Base-by-base conservation (phyloP, 2,888 invertebrate genomes). In the Girardia tigrina region DNA sequence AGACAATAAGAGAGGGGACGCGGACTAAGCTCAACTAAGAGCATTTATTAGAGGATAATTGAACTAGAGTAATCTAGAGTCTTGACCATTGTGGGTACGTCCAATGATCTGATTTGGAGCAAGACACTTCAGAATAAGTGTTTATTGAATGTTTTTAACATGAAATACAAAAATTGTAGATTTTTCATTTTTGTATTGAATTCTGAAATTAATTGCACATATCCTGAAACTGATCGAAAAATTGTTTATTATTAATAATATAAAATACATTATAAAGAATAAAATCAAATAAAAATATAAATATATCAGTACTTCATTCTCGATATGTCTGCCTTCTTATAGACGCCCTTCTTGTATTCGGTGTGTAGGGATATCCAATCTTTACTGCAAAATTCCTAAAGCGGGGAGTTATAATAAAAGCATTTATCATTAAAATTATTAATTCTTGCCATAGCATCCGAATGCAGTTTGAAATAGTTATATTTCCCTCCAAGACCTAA, bases 401-500 rank as follows among this genome's bases (percentile, higher is more conserved):
- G n/a, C n/a, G 8, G 36, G 8, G 23, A 56, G 4, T n/a, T 12
- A 56, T 56, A 6, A 56, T n/a, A 56, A 56, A 6, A 36, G 8
- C 36, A 36, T 36, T 36, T 8, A 16, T 36, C 12, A 36, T 12
- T 36, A 16, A 36, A 36, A 36, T 36, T 16, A 36, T 12, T 27
- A 4, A 29, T 23, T 42, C 2, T 73, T 73, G 26, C 85, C 80
- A 80, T 79, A 2, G 85, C 82, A 27, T 81, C 80, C 26, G 79
- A 78, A n/a, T 81, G 78, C 79, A 85, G 84, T 29, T 79, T 79
- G 36, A 78, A 73, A 74, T 79, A 80, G 73, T 80, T 78, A 78
- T 86, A 86, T 1, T 73, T 73, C 1, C 86, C 86, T 16, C 84
- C 84, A 16, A 84, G 81, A 27, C 81, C 78, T 36, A 84, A 81